A percentile compares a stretch with the other conserved stretches of the same genome.
These are phyloP conservation scores for Cathartes aura DNA, from an alignment of 2,113 vertebrate genomes.

Conservation along the genomic window DNA sequence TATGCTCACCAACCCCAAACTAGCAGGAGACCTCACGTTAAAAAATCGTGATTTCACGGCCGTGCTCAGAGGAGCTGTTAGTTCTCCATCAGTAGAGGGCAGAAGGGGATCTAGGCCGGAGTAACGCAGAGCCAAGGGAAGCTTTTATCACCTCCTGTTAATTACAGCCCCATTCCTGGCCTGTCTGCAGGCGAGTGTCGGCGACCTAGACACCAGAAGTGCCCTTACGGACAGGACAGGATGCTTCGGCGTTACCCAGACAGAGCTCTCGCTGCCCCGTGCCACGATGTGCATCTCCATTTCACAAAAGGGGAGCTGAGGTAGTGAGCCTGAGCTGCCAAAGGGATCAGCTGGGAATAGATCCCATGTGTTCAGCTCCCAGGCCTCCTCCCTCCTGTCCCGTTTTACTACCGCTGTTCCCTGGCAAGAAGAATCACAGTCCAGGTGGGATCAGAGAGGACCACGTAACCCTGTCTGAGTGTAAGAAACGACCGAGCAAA, in stretches of 20 bases:
- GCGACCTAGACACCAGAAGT: background rate
- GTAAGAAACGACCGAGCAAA: background rate
- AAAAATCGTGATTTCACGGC: background rate
- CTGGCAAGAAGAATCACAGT: background rate
- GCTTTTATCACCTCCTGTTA: background rate
- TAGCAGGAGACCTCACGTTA: background rate
- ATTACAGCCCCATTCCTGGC: background rate
- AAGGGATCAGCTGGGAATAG: background rate
- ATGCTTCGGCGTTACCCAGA: background rate
- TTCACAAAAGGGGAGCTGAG: background rate
- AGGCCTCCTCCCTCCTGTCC: background rate
- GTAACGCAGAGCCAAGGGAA: background rate
- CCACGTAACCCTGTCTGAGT: background rate
- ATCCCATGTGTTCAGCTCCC: background rate
- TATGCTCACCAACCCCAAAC: background rate
- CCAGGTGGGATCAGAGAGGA: background rate
- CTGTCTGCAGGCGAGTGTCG: background rate
- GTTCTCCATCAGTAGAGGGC: slow-evolving; percentile 17
- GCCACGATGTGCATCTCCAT: background rate
- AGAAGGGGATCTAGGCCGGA: slow-evolving; percentile 14
- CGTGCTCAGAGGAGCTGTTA: background rate
- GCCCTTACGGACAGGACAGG: background rate
- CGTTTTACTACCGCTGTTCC: background rate
- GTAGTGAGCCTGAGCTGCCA: background rate
- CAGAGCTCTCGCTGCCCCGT: accelerated